Evolutionary conservation across 2,888 invertebrate genomes (phyloP).

Genomic region (Meloe dianella): DNA sequence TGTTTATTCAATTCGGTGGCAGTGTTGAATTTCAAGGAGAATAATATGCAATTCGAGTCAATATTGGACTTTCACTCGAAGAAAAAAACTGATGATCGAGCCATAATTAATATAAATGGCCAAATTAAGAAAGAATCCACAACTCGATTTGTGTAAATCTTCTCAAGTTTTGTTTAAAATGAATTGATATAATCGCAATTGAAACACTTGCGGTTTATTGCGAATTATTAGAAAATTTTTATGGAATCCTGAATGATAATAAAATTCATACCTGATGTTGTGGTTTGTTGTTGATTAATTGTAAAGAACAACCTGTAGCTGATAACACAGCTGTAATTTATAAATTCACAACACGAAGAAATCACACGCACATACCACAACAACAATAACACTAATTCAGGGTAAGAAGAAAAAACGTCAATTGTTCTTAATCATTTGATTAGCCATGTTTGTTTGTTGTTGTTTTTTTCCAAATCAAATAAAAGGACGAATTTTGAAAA

Average conservation of each 20-base stretch:
- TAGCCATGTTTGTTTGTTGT: background rate
- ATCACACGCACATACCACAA: conserved; percentile 42
- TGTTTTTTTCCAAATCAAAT: conserved; percentile 10
- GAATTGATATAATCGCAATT: background rate
- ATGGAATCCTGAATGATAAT: background rate
- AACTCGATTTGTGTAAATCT: too few relatives aligned
- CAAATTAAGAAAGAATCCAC: background rate
- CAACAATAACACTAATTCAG: conserved; percentile 14
- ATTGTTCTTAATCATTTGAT: background rate
- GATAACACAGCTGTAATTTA: conserved; percentile 21
- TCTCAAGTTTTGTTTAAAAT: background rate
- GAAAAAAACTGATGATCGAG: background rate
- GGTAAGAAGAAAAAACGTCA: conserved; percentile 1
- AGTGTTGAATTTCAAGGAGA: background rate
- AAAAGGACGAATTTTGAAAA: conserved; percentile 21
- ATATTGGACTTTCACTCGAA: background rate
- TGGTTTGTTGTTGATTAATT: background rate
- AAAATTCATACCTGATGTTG: background rate
- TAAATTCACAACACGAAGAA: conserved; percentile 29
- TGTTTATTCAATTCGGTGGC: background rate
- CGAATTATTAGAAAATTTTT: background rate
- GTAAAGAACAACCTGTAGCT: conserved; percentile 21
- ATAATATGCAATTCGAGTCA: background rate
- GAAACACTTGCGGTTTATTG: background rate
- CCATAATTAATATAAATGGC: background rate